Base-by-base conservation (phyloP, 2,113 vertebrate species). In the Psittacus erithacus region DNA sequence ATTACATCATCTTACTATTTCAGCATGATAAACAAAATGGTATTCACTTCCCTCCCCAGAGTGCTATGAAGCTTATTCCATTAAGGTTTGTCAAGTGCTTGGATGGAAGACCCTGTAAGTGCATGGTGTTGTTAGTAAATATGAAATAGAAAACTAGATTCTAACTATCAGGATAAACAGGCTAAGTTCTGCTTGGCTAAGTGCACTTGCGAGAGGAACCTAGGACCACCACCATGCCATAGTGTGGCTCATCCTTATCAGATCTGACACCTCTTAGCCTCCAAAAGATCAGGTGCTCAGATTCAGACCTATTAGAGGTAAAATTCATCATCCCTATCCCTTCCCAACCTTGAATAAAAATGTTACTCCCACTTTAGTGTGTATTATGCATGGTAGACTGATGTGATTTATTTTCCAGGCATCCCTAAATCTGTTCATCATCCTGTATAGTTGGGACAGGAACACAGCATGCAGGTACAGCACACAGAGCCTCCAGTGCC, bases 1-100 rank as follows among this genome's bases (percentile, higher is more conserved):
- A 82, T 97, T 94, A 82, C 33, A 92, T 94, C 90, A 93, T 92
- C 94, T 96, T 84, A 95, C 81, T 88, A 76, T 95, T 97, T 96
- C 92, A 79, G 92, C 77, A 80, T 69, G 83, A 94, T 93, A 91
- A 96, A 95, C 92, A 96, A 92, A 95, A 96, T 81, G 70, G 76
- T 88, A 92, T 93, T 94, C 94, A 83, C 91, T 93, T 97, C 70
- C 91, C 80, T 96, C 96, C 96, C 95, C 62, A 90, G 96, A 96
- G 95, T 94, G 76, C 92, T 93, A 47, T 94, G 85, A 96, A 76
- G 91, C 71, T 95, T 95, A 97, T 96, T 95, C 96, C 95, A 97
- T 96, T 96, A 96, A 94, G 91, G 90, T 95, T 92, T 96, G 93
- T 95, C 95, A 95, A 96, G 91, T 86, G 94, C 95, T 96, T 94